Evolutionary conservation across 35 echinoderm and acorn worm genomes (phyloP).

Genomic region (Lytechinus pictus): DNA sequence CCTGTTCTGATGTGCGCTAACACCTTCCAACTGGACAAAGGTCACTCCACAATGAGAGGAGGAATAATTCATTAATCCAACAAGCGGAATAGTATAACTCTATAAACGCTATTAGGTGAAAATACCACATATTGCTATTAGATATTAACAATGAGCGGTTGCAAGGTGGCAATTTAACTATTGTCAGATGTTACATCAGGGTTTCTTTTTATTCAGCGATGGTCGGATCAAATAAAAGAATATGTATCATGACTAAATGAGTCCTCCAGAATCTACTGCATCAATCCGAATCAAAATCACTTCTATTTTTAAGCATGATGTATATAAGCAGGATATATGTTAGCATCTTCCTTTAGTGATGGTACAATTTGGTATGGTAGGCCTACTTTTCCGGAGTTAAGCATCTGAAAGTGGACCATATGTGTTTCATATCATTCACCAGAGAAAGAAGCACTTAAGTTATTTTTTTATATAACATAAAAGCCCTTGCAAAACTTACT

Average conservation of each 20-base stretch:
- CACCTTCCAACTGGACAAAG: neutral
- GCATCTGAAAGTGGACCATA: no score
- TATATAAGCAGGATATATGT: neutral
- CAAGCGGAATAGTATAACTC: neutral
- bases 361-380: no score
- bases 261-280: neutral
- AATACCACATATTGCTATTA: no score
- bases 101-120: neutral
- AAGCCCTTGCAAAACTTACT: no score
- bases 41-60: neutral
- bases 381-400: no score
- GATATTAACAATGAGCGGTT: neutral
- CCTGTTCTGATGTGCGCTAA: neutral
- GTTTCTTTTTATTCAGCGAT: neutral
- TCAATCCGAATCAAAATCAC: neutral
- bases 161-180: no score
- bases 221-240: neutral
- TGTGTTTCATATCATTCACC: no score
- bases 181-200: neutral
- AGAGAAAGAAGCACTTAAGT: no score
- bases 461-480: no score
- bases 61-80: neutral
- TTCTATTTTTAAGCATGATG: slow-evolving; percentile 11
- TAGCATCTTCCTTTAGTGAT: no score
- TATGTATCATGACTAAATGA: neutral